These are phyloP conservation scores for Lophura swinhoii DNA, from an alignment of 2,797 vertebrate genomes.

Conservation along the genomic window DNA sequence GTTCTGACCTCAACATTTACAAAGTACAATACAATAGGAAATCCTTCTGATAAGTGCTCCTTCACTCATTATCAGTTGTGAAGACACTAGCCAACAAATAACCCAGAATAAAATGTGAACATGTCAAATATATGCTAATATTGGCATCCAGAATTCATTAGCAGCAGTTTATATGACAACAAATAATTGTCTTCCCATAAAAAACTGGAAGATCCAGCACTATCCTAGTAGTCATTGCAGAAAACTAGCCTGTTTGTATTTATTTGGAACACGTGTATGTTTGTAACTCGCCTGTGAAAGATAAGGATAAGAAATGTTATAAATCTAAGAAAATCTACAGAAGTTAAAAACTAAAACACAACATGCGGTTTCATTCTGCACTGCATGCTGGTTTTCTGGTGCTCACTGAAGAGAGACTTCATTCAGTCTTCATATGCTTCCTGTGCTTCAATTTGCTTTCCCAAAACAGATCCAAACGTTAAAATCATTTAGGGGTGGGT, in stretches of 20 bases:
- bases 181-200: slow-evolving; percentile 8
- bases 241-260: slow-evolving; percentile 14
- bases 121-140: slow-evolving; percentile 35
- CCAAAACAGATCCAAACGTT: background rate
- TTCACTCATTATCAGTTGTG: slow-evolving; percentile 9
- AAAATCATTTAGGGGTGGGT: background rate
- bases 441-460: background rate
- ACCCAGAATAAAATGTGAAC: background rate
- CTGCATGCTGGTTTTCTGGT: background rate
- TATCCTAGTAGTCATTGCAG: background rate
- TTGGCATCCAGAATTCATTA: slow-evolving; percentile 27
- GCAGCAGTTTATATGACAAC: slow-evolving; percentile 37
- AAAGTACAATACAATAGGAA: background rate
- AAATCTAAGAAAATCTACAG: background rate
- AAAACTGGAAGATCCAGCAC: background rate
- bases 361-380: background rate
- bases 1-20: background rate
- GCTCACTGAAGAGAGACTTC: background rate
- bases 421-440: background rate
- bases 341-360: background rate
- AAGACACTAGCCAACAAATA: slow-evolving; percentile 4
- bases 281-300: background rate
- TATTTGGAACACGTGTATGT: background rate
- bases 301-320: background rate
- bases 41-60: background rate